Base-by-base conservation (phyloP, 2,797 vertebrate genomes). In the Tragelaphus oryx region DNA sequence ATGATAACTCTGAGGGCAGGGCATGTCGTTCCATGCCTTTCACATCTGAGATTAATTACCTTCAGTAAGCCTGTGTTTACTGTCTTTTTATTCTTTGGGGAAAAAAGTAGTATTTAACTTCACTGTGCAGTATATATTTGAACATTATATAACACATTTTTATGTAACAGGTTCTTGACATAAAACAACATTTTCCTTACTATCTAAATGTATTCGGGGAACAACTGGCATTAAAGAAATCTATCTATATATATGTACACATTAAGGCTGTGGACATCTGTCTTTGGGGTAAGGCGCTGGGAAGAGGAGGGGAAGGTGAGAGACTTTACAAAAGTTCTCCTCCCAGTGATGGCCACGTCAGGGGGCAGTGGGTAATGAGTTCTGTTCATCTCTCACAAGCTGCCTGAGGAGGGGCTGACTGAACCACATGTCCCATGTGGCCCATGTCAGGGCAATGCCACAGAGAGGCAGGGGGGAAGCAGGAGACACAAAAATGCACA, bases 141-240 rank as follows among this genome's bases (percentile, higher is more conserved):
- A 97, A 97, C 89, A 93, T 97, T 97, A 98, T 96, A 95, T 97
- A 98, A 97, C 93, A 91, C 87, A 89, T 90, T 96, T 97, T 98
- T 97, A 98, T 97, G 94, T 97, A 98, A 98, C 94, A 97, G 95
- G 96, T 95, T 97, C 89, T 97, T 95, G 92, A 96, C 93, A 97
- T 95, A 97, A 96, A 97, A 97, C 76, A 97, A 95, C 93, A 87
- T 96, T 97, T 96, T 81, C 74, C 75, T 95, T 95, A 89, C 94
- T 95, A 89, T 90, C 91, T 96, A 96, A 96, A 95, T 97, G 87
- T 88, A 95, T 96, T 96, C 22, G 3, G 46, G 65, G 76, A 96
- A 94, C 46, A 93, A 96, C 37, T 90, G 80, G 78, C 78, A 98
- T 96, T 94, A 93, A 89, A 94, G 65, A 90, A n/a, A 74, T 59